Conservation (phyloP, 2,113 vertebrate species). For the Ameiurus melas region DNA sequence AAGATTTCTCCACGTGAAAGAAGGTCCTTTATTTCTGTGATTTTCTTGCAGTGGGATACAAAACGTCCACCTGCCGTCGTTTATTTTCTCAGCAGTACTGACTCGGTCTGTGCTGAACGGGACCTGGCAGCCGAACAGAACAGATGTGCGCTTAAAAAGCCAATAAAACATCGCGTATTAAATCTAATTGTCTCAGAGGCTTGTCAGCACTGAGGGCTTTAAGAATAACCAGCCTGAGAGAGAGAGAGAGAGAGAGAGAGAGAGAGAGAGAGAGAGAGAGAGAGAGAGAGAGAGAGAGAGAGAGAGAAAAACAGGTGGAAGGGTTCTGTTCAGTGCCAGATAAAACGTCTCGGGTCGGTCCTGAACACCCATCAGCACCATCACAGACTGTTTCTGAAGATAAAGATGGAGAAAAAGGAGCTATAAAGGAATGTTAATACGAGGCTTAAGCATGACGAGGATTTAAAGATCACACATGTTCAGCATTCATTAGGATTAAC, state of each 20-base stretch:
- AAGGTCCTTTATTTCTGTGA: neutral
- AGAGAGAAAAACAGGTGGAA: neutral
- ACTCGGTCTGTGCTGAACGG: neutral
- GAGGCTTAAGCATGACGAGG: neutral
- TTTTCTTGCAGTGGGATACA: neutral
- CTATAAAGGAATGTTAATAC: conserved; percentile 13
- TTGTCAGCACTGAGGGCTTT: neutral
- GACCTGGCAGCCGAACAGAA: neutral
- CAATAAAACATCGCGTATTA: conserved; percentile 5
- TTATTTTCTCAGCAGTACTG: neutral
- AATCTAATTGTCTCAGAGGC: neutral
- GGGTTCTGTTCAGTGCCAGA: neutral
- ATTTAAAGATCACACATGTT: conserved; percentile 22
- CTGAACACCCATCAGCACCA: neutral
- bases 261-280: neutral
- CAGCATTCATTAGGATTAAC: conserved; percentile 5
- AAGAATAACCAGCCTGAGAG: neutral
- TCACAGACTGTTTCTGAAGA: neutral
- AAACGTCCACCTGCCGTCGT: conserved; percentile 29
- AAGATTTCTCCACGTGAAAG: neutral
- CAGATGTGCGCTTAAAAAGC: conserved; percentile 14
- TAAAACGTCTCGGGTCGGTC: neutral
- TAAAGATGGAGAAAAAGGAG: neutral
- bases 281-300: neutral
- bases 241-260: neutral